Conservation (phyloP, 2,888 invertebrate genomes). For the Drosophila suboccidentalis region DNA sequence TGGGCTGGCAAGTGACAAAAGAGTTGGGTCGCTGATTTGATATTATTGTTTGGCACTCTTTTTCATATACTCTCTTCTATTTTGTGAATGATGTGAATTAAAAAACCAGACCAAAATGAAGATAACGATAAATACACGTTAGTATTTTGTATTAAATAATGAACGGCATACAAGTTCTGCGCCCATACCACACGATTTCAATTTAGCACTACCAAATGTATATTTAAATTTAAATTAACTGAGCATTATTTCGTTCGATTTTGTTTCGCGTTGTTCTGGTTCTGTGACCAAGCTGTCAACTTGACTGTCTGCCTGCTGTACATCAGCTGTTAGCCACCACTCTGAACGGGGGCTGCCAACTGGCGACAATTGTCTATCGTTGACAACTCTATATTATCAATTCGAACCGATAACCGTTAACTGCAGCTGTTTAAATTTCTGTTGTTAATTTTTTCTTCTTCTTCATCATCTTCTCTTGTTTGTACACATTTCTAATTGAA, state of each 20-base stretch:
- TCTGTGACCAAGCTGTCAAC: slow-evolving; percentile 57
- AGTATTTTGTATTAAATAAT: slow-evolving; percentile 10
- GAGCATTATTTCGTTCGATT: slow-evolving; percentile 54
- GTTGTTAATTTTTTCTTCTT: background rate
- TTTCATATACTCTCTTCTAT: slow-evolving; percentile 28
- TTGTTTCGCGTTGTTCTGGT: slow-evolving; percentile 56
- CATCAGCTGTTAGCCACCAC: slow-evolving; percentile 25
- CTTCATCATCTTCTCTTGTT: background rate
- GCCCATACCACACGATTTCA: slow-evolving; percentile 20
- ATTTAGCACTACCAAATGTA: slow-evolving; percentile 27
- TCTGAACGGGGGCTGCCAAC: slow-evolving; percentile 18
- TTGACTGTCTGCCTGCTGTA: slow-evolving; percentile 39
- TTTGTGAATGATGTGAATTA: slow-evolving; percentile 24
- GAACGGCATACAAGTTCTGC: slow-evolving; percentile 7
- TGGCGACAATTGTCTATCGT: slow-evolving; percentile 5
- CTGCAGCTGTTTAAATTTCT: background rate
- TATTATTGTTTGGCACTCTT: slow-evolving; percentile 27
- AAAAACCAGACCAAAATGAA: slow-evolving; percentile 31
- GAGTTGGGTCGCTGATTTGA: slow-evolving; percentile 7
- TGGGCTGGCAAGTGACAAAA: slow-evolving; percentile 14
- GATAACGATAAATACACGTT: slow-evolving; percentile 23
- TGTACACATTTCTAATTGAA: slow-evolving; percentile 12
- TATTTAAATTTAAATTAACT: slow-evolving; percentile 44
- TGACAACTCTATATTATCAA: slow-evolving; percentile 17
- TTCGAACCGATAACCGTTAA: slow-evolving; percentile 11